phyloP scores from a whole-genome alignment of 1,140 invertebrate genomes.

The Portunus trituberculatus region DNA sequence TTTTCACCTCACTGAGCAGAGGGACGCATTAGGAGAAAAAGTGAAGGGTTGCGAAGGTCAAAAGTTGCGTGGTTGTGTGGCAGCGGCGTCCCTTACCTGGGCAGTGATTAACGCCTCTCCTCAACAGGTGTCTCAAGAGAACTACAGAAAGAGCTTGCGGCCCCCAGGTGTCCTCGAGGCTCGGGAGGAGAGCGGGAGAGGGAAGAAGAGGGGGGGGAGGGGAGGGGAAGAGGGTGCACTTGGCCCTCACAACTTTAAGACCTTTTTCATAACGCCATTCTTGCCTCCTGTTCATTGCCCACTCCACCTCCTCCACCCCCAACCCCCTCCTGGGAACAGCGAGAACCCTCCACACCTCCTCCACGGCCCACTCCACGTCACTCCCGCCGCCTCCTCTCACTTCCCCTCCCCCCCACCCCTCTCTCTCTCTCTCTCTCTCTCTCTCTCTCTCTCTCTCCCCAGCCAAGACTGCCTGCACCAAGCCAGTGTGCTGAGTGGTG shows the following conservation, averaged over 20 bases:
- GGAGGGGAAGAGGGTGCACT: background rate
- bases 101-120: background rate
- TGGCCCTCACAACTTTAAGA: background rate
- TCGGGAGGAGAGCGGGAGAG: background rate
- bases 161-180: background rate
- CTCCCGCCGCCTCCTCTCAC: background rate
- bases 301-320: background rate
- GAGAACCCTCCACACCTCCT: background rate
- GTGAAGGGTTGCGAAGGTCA: background rate
- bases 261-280: conserved; percentile 13
- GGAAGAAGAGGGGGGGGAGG: background rate
- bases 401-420: background rate
- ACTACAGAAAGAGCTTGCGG: background rate
- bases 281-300: conserved; percentile 10
- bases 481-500: too few relatives aligned
- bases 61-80: background rate
- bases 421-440: background rate
- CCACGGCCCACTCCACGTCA: background rate
- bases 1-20: too few relatives aligned
- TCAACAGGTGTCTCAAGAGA: conserved; percentile 10
- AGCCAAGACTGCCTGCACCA: background rate
- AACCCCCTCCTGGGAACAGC: background rate
- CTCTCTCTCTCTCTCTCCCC: background rate
- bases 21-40: background rate
- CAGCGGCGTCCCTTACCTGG: background rate